These are phyloP conservation scores for Diploptera punctata DNA, from an alignment of 2,888 invertebrate species.

Conservation along the genomic window DNA sequence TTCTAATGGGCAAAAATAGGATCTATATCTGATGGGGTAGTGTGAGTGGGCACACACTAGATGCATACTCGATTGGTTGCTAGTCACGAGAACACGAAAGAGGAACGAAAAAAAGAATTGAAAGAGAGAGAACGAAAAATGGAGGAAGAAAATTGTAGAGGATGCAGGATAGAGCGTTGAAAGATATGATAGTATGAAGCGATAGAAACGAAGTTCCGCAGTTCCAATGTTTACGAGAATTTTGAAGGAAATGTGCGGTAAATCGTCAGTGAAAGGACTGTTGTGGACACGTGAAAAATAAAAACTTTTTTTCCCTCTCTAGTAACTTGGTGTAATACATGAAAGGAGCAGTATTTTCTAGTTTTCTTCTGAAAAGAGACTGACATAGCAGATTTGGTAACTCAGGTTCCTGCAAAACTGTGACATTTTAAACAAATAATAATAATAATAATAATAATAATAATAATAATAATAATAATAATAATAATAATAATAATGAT, in stretches of 20 bases:
- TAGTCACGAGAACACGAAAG: background rate
- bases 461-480: too few relatives aligned
- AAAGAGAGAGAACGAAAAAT: background rate
- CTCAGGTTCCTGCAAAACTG: too few relatives aligned
- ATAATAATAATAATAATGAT: too few relatives aligned
- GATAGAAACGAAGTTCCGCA: background rate
- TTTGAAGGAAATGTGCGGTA: constrained; percentile 8
- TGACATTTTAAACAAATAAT: too few relatives aligned
- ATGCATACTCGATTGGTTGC: constrained; percentile 9
- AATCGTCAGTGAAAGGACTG: background rate
- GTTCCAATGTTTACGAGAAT: background rate
- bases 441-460: too few relatives aligned
- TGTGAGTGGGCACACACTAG: background rate
- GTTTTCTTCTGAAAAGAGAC: too few relatives aligned
- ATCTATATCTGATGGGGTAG: background rate
- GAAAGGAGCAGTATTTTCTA: too few relatives aligned
- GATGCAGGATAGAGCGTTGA: background rate
- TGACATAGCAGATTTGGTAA: too few relatives aligned
- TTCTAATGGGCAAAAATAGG: constrained; percentile 27
- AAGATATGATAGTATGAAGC: background rate
- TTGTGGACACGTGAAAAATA: too few relatives aligned
- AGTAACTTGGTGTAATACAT: too few relatives aligned
- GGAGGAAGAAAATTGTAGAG: background rate
- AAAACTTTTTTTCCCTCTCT: too few relatives aligned
- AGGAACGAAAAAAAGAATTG: background rate